Base-by-base conservation (phyloP, 2,888 invertebrate species). In the Idaea aversata region DNA sequence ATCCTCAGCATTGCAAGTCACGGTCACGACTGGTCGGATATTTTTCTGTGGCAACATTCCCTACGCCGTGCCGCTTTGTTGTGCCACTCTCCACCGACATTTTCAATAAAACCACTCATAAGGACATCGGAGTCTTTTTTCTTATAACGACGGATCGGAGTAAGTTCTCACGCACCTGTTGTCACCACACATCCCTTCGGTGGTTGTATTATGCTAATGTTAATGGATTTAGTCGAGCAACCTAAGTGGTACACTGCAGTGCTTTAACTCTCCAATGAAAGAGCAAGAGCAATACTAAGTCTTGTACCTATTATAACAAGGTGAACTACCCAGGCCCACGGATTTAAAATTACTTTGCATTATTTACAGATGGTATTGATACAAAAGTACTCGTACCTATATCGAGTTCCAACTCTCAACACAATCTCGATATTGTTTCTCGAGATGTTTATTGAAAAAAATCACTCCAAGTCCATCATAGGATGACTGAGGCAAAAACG, bases 1-100 rank as follows among this genome's bases (percentile, higher is more conserved):
- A 91, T 88, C 84, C 82, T 77, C 81, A 80, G 79, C 84, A 82
- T 85, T 88, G 93, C 93, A 93, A 93, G 93, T 93, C 93, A 93
- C 81, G 82, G 80, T 93, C 93, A 93, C 81, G 82, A 80, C 78
- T 74, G 68, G 72, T 71, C 76, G 75, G 69, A 73, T 81, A 81
- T 85, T 83, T 88, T 75, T 84, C 79, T 78, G 78, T 80, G 79
- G 82, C 82, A 85, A 86, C 87, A 85, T 86, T 88, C 86, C 80
- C 83, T 80, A 82, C 77, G 75, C 79, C 79, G 81, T 78, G 78
- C 72, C 75, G 86, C 88, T 87, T 88, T 90, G 90, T 90, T 85
- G 86, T 80, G 77, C 84, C 80, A 81, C 82, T 85, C 86, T 86
- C 84, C 82, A 78, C 82, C 81, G 81, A 81, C 77, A 84, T 88